A percentile compares a stretch with the other conserved stretches of the same genome.
phyloP scores from a whole-genome alignment of 1,140 invertebrate species.

The Scaptomyza hsui region DNA sequence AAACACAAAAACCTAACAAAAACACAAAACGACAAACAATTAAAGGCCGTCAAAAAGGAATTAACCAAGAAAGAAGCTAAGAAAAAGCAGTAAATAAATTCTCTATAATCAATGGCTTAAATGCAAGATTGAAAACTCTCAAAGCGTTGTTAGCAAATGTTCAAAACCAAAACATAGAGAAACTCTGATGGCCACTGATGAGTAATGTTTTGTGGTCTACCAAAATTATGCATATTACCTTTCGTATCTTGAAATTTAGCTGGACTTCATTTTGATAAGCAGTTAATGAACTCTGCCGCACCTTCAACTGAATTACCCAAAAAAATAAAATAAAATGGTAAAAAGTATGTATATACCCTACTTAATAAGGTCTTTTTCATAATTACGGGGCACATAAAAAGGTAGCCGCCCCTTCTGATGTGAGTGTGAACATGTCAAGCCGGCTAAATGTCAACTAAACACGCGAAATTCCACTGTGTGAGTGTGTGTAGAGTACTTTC shows the following conservation, averaged over 20 bases:
- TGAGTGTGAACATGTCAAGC: conserved; percentile 77
- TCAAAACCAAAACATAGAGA: neutral
- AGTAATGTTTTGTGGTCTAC: neutral
- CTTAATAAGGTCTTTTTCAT: conserved; percentile 43
- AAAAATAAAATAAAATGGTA: conserved; percentile 8
- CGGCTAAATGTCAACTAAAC: conserved; percentile 75
- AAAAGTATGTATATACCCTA: conserved; percentile 8
- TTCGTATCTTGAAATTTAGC: neutral
- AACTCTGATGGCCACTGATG: neutral
- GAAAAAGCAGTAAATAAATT: conserved; percentile 22
- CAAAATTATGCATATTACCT: neutral
- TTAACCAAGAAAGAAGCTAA: conserved; percentile 30
- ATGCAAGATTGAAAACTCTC: neutral
- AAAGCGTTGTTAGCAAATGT: too few species aligned
- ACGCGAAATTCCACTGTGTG: conserved; percentile 67
- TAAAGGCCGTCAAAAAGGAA: conserved; percentile 66
- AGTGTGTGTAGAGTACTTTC: conserved; percentile 53
- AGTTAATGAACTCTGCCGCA: conserved; percentile 26
- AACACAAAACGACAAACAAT: conserved; percentile 63
- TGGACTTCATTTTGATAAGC: conserved; percentile 8
- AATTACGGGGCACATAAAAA: conserved; percentile 58
- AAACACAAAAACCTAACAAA: conserved; percentile 26
- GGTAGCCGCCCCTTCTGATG: conserved; percentile 49
- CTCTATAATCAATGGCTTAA: conserved; percentile 14
- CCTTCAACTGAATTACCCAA: conserved; percentile 27